phyloP scores from a whole-genome alignment of 2,797 vertebrate species.

The Eulemur coronatus region DNA sequence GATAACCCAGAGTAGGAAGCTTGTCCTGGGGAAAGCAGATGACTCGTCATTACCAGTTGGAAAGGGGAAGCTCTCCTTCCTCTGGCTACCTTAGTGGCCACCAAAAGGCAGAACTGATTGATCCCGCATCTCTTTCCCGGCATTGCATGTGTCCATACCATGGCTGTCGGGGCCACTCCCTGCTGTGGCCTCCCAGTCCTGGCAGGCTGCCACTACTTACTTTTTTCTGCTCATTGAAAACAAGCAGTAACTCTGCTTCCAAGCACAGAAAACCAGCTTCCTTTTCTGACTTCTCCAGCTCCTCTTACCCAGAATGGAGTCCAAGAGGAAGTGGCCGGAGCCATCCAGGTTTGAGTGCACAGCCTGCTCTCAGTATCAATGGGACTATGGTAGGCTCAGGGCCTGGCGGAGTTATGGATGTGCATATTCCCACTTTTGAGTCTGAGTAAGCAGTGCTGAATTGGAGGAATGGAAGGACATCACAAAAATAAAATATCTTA shows the following conservation, averaged over 20 bases:
- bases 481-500: background rate
- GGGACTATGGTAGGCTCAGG: background rate
- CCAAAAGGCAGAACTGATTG: background rate
- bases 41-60: background rate
- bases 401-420: background rate
- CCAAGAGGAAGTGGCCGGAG: background rate
- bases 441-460: background rate
- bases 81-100: background rate
- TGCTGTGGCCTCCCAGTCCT: background rate
- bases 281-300: background rate
- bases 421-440: background rate
- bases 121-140: background rate
- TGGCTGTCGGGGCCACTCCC: background rate
- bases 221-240: background rate
- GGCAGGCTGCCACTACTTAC: background rate
- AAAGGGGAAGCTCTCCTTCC: background rate
- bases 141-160: fast-evolving
- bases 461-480: background rate
- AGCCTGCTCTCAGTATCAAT: background rate
- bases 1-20: background rate
- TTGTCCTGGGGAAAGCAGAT: background rate
- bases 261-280: background rate
- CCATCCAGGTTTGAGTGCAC: background rate
- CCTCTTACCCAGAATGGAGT: background rate
- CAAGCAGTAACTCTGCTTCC: background rate